These are phyloP conservation scores for Theristicus caerulescens DNA, from an alignment of 2,113 vertebrate species.

Conservation along the genomic window DNA sequence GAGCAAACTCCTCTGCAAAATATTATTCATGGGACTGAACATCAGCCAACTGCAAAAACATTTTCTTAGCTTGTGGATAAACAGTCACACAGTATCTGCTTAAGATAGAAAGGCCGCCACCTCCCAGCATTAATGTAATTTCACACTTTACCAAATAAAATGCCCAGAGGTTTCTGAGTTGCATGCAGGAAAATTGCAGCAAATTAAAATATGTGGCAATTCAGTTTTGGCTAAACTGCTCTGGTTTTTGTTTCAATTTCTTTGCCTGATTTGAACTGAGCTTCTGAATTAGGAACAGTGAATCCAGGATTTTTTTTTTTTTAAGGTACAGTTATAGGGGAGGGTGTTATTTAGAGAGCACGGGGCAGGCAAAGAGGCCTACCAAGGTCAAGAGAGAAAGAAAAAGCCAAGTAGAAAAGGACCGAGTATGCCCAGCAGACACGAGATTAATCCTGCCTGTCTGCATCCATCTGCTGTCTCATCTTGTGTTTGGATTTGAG, in stretches of 20 bases:
- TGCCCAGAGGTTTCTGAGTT: background rate
- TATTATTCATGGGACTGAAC: conserved; percentile 27
- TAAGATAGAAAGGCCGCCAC: conserved; percentile 25
- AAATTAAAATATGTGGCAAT: background rate
- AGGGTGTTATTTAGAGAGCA: background rate
- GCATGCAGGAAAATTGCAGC: background rate
- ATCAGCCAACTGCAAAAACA: conserved; percentile 19
- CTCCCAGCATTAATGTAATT: conserved; percentile 50
- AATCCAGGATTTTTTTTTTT: background rate
- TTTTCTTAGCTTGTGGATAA: conserved; percentile 57
- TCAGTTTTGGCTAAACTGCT: background rate
- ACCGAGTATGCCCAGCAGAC: background rate
- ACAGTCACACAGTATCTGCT: conserved; percentile 33
- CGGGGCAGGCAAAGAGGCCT: background rate
- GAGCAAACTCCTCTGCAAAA: conserved; percentile 31
- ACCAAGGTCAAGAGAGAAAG: background rate
- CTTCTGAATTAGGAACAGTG: conserved; percentile 25
- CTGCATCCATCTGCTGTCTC: background rate
- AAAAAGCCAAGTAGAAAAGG: background rate
- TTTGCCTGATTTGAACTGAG: conserved; percentile 53
- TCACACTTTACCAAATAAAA: conserved; percentile 67
- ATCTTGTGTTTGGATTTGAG: background rate
- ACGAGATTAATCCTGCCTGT: background rate
- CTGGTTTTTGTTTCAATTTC: conserved; percentile 23
- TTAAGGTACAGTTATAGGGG: background rate